Percentiles rank a stretch among this genome's conserved stretches.
Conservation (phyloP, 2,888 invertebrate genomes). For the Tinea semifulvella region DNA sequence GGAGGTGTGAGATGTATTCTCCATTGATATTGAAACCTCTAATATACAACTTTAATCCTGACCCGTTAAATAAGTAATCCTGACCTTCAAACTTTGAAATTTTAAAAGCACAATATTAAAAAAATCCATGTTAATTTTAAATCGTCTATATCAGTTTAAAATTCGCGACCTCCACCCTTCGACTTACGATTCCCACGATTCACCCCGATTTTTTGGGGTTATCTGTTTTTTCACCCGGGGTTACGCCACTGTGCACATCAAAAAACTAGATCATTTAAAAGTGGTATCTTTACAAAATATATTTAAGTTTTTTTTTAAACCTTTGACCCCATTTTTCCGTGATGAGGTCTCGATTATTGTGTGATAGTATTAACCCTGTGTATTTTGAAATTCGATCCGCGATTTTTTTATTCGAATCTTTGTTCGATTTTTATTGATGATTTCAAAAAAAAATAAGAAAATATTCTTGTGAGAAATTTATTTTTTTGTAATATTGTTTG, state of each 20-base stretch:
- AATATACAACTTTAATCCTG: too few relatives aligned
- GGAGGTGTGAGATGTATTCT: too few relatives aligned
- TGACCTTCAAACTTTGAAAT: too few relatives aligned
- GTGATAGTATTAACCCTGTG: constrained; percentile 53
- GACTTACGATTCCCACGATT: constrained; percentile 42
- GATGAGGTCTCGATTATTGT: constrained; percentile 57
- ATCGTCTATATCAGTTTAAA: too few relatives aligned
- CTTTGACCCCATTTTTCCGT: constrained; percentile 48
- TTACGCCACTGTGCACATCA: constrained; percentile 35
- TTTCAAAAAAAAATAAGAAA: constrained; percentile 15
- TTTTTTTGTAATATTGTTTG: background rate
- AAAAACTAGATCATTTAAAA: constrained; percentile 52
- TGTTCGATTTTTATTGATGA: constrained; percentile 3
- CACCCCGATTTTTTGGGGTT: constrained; percentile 60
- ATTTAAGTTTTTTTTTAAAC: constrained; percentile 16
- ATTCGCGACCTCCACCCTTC: constrained; percentile 4
- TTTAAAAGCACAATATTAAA: too few relatives aligned
- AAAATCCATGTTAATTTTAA: too few relatives aligned
- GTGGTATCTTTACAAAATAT: constrained; percentile 33
- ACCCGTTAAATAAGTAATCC: too few relatives aligned
- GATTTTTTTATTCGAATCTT: background rate
- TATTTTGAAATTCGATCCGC: constrained; percentile 54
- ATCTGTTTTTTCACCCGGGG: constrained; percentile 27
- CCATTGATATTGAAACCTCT: too few relatives aligned
- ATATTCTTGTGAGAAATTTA: constrained; percentile 36